Base-by-base conservation (phyloP, 2,888 invertebrate species). In the Melieria crassipennis region DNA sequence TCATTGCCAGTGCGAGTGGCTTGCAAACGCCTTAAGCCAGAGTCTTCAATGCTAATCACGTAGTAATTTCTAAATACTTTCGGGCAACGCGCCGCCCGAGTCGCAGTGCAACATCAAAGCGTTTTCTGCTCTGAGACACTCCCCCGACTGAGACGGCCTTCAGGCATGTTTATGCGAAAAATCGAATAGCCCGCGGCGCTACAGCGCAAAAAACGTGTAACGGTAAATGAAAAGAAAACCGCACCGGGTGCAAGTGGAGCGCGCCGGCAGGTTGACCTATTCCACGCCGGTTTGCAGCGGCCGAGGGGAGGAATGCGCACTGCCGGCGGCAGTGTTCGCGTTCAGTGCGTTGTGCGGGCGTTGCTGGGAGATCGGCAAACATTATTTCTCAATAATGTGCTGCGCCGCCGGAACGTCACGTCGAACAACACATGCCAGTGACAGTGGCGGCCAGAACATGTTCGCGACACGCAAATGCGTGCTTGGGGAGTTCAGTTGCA, bases 41-140 rank as follows among this genome's bases (percentile, higher is more conserved):
- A 73, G 69, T 73, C 71, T 68, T 75, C 66, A 65, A 68, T 73
- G 74, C 77, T 77, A 77, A 78, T 76, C 75, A 77, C 75, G 76
- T 75, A 76, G 75, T 78, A 77, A 78, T 78, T 76, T 77, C 70
- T 30, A 76, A 76, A 76, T 76, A 77, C 76, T 77, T 76, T 76
- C 75, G 73, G 74, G 75, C 74, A 73, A 16, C 16, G 16, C 16
- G 16, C 16, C 16, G 16, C 16, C 16, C 16, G 16, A 16, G 1
- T 30, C 30, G 30, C 30, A 30, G 30, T 30, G 30, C 30, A 30
- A 30, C 30, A 30, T 30, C 30, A 30, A 30, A 30, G 30, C 30
- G 30, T 30, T 30, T 30, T 30, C 30, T 30, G 30, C 30, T 30
- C 30, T 30, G 30, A 30, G 30, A 1, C 30, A 2, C 30, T 30